phyloP scores from a whole-genome alignment of 2,113 vertebrate species.

The Actinemys pallida region DNA sequence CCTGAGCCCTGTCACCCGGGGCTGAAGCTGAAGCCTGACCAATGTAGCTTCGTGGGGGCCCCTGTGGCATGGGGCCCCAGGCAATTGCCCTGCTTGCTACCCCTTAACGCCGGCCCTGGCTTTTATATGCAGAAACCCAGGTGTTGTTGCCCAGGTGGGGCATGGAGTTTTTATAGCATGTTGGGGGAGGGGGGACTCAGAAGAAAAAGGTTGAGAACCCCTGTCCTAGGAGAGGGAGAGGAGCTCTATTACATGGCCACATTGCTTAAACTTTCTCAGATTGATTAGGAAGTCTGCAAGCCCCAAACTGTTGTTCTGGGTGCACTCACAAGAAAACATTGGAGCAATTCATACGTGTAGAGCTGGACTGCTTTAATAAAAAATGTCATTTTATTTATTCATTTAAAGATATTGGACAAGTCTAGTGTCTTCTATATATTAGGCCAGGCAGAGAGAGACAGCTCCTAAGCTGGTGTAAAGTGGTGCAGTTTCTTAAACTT shows the following conservation, averaged over 20 bases:
- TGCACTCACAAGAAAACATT: conserved; percentile 9
- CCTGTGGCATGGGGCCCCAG: no score
- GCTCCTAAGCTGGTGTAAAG: neutral
- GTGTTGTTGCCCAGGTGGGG: no score
- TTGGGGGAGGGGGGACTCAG: no score
- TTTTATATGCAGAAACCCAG: no score
- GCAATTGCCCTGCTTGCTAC: no score
- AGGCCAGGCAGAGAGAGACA: neutral
- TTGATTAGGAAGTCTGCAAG: neutral
- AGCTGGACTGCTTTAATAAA: conserved; percentile 21
- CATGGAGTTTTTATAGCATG: no score
- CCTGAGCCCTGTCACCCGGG: no score
- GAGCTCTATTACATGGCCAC: conserved; percentile 5
- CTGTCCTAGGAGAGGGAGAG: neutral
- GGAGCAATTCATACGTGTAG: conserved; percentile 4
- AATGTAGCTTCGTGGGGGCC: no score
- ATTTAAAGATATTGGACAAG: conserved; percentile 28
- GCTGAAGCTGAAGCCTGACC: no score
- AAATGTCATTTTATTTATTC: neutral
- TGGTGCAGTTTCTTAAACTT: neutral
- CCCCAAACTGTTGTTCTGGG: neutral
- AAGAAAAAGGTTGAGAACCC: no score
- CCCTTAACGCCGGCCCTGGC: no score
- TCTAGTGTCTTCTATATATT: conserved; percentile 21
- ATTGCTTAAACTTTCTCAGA: conserved; percentile 21